Base-by-base conservation (phyloP, 2,888 invertebrate genomes). In the Oscheius sp. region DNA sequence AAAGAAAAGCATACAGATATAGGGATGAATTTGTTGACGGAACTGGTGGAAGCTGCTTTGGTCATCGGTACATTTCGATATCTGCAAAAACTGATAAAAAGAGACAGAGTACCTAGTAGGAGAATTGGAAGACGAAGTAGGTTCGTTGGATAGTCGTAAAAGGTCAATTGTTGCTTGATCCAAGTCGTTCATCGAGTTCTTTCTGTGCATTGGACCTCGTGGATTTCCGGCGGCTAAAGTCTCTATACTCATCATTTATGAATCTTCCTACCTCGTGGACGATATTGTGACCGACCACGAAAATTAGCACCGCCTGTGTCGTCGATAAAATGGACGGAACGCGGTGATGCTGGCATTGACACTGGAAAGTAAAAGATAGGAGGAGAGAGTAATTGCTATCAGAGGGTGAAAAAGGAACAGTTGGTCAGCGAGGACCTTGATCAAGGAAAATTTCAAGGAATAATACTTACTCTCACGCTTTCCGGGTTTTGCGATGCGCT, bases 111-210 rank as follows among this genome's bases (percentile, higher is more conserved):
- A 75, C 74, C 36, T 66, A 22, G 59, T 44, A 8, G 59, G 59
- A 2, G 59, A 59, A 65, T 28, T 76, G 59, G 20, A 44, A 2
- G 59, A 54, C 4, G 47, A 33, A 32, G 47, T 62, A 33, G 49
- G 62, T 59, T 74, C 83, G 41, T 76, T 75, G 36, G 81, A 78
- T 54, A 84, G 73, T 51, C 79, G 71, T 57, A 83, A 72, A 51
- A 83, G 70, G 66, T 83, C 82, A 9, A 80, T 70, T 26, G 83
- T 81, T 6, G 83, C 83, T 50, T 80, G 82, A 68, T 83, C 83
- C 41, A 83, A 68, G 28, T 76, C 72, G 36, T 57, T 75, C 20
- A 78, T 67, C 5, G 80, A 77, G 20, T 73, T 70, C 33, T 72
- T 69, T n/a, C 72, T 71, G n/a, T 70, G 67, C 26, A 65, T 66